Conservation (phyloP, 2,113 vertebrate species). For the Bungarus multicinctus region DNA sequence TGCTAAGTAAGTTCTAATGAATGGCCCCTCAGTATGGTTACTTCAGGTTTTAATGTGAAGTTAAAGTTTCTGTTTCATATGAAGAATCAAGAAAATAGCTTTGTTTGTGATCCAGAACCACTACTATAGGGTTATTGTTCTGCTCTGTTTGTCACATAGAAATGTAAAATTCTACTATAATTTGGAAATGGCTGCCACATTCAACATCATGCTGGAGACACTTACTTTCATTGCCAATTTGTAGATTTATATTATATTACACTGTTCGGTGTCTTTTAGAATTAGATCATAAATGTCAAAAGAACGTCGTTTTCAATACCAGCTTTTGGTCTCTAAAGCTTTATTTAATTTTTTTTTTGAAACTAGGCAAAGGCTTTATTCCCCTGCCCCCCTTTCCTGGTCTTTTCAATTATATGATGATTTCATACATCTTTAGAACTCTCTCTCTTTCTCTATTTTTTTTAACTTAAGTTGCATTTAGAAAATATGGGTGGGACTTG, state of each 20-base stretch:
- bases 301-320: not conserved
- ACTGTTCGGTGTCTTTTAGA: not conserved
- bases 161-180: not conserved
- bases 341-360: not conserved
- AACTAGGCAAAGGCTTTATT: not conserved
- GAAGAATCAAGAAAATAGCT: not conserved
- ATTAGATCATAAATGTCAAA: not conserved
- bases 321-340: not conserved
- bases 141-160: not conserved
- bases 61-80: not conserved
- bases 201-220: not conserved
- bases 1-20: slow-evolving; percentile 75
- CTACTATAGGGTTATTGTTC: not conserved
- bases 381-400: not conserved
- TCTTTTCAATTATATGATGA: not conserved
- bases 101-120: not conserved
- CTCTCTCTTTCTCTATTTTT: not conserved
- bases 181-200: not conserved
- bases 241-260: not conserved
- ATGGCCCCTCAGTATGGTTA: not conserved
- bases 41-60: not conserved
- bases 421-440: not conserved
- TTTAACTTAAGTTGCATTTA: not conserved
- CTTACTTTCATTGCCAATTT: not conserved
- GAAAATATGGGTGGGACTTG: not conserved